Evolutionary conservation across 2,797 vertebrate species (phyloP).

Genomic region (Cynopterus sphinx): DNA sequence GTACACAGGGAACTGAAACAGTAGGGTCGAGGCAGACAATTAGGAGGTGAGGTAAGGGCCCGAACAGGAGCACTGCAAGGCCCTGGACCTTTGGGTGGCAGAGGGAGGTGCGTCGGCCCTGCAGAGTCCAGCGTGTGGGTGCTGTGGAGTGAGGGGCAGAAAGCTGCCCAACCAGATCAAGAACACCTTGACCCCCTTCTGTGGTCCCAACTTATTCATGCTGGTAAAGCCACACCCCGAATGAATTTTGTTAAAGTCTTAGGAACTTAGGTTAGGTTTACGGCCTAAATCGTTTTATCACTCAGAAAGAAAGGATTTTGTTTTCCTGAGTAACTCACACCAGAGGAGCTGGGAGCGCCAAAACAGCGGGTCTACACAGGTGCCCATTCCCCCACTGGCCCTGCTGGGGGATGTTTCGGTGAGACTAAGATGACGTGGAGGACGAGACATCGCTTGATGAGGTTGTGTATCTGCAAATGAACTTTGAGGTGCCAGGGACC

Average conservation of each 20-base stretch:
- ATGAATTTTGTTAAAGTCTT: neutral
- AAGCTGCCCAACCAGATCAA: neutral
- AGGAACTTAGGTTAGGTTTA: neutral
- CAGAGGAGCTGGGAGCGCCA: neutral
- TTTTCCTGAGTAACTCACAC: neutral
- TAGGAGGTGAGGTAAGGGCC: neutral
- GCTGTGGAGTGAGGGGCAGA: fast-evolving
- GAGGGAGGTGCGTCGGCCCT: neutral
- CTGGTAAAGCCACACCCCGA: neutral
- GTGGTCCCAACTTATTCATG: neutral
- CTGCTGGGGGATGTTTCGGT: neutral
- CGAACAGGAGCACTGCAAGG: neutral
- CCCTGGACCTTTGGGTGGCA: too few species aligned
- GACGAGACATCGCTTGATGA: neutral
- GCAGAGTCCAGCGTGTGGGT: neutral
- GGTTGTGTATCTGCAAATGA: too few species aligned
- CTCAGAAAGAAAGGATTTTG: neutral
- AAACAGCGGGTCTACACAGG: neutral
- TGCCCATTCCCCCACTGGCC: neutral
- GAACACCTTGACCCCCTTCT: neutral
- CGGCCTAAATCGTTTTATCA: neutral
- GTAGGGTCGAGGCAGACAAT: neutral
- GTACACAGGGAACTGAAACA: neutral
- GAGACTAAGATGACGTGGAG: neutral
- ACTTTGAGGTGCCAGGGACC: too few species aligned